Evolutionary conservation across 2,888 invertebrate genomes (phyloP).

Genomic region (Pollenia angustigena): DNA sequence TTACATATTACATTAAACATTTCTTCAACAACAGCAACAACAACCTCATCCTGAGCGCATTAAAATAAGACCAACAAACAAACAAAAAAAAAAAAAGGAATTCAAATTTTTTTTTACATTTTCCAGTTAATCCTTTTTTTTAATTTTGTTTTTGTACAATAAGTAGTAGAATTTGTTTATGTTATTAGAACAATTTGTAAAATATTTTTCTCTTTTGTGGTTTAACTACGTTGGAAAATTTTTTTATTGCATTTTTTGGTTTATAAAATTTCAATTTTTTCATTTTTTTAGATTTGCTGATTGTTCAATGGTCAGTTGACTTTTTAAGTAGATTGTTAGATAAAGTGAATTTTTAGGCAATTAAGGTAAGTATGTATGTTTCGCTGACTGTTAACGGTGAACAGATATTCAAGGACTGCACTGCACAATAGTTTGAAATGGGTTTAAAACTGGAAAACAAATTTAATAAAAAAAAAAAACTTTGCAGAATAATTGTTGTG

Average conservation of each 20-base stretch:
- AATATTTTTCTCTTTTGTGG: not conserved
- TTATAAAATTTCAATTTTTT: not conserved
- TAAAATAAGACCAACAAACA: too few species aligned
- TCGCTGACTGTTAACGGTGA: not conserved
- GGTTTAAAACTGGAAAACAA: not conserved
- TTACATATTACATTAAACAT: not conserved
- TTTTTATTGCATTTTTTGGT: not conserved
- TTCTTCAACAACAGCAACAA: too few species aligned
- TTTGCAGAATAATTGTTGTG: not conserved
- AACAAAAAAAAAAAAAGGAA: too few species aligned
- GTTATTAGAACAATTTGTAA: constrained; percentile 30
- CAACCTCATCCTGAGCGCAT: too few species aligned
- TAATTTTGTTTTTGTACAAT: constrained; percentile 28
- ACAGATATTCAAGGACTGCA: not conserved
- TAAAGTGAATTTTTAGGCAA: not conserved
- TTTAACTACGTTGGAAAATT: not conserved
- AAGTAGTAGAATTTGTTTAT: constrained; percentile 1
- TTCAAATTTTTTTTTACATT: too few species aligned
- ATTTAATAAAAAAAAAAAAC: not conserved
- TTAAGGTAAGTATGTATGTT: constrained; percentile 43
- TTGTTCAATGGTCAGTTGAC: constrained; percentile 8
- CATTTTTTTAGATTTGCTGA: not conserved
- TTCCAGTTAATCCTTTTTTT: not conserved
- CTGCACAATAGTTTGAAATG: not conserved
- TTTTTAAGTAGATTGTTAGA: constrained; percentile 33